A percentile compares a stretch with the other conserved stretches of the same genome.
These are phyloP conservation scores for Rhinoraja longicauda DNA, from an alignment of 2,797 vertebrate species.

Conservation along the genomic window DNA sequence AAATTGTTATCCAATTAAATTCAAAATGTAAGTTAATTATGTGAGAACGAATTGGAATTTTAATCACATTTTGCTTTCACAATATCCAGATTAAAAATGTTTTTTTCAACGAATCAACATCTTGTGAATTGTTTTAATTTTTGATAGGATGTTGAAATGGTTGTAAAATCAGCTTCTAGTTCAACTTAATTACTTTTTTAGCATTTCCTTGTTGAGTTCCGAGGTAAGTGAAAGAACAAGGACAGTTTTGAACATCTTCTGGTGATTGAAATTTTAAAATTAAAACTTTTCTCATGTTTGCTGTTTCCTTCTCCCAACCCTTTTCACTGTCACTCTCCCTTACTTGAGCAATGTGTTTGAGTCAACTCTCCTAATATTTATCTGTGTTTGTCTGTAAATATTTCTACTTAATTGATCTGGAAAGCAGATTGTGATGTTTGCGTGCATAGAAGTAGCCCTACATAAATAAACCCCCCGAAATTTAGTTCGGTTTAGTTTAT, in stretches of 20 bases:
- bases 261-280: not conserved
- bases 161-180: not conserved
- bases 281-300: not conserved
- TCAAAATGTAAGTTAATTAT: not conserved
- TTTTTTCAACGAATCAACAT: not conserved
- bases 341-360: not conserved
- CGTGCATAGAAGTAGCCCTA: too few species aligned
- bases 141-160: not conserved
- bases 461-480: not conserved
- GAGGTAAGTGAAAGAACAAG: not conserved
- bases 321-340: not conserved
- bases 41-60: not conserved
- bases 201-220: not conserved
- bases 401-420: not conserved
- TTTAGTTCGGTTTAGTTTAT: not conserved
- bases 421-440: not conserved
- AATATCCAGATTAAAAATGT: not conserved
- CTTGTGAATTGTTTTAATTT: not conserved
- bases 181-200: not conserved
- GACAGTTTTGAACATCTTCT: not conserved
- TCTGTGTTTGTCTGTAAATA: not conserved
- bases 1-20: not conserved
- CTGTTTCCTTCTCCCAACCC: not conserved
- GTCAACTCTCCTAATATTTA: not conserved
- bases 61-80: not conserved